Evolutionary conservation across 1,140 invertebrate genomes (phyloP).

Genomic region (Artemia franciscana): DNA sequence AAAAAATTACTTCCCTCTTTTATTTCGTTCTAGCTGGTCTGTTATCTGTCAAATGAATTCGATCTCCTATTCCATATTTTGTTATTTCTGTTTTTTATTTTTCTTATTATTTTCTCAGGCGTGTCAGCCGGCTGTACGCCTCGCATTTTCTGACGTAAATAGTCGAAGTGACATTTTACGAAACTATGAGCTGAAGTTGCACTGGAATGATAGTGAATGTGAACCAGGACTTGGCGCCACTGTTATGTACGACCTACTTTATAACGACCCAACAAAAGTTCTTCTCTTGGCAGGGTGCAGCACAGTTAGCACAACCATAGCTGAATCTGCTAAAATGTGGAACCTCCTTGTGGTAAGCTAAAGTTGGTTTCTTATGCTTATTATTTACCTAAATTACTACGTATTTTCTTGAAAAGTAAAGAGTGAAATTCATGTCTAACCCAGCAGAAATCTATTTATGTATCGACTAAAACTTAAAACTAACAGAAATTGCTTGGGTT

Average conservation of each 20-base stretch:
- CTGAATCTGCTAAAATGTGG: slow-evolving; percentile 99
- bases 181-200: slow-evolving; percentile 69
- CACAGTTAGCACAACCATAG: slow-evolving; percentile 96
- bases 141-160: slow-evolving; percentile 92
- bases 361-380: too few relatives aligned
- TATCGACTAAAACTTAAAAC: too few relatives aligned
- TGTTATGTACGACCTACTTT: slow-evolving; percentile 94
- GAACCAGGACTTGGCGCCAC: slow-evolving; percentile 89
- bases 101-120: slow-evolving; percentile 26
- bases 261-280: slow-evolving; percentile 83
- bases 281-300: slow-evolving; percentile 90
- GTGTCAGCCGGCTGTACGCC: slow-evolving; percentile 76
- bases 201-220: slow-evolving; percentile 97
- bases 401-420: too few relatives aligned
- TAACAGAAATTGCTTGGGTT: too few relatives aligned
- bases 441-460: too few relatives aligned
- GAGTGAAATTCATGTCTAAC: too few relatives aligned
- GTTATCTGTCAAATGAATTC: too few relatives aligned
- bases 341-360: slow-evolving; percentile 93
- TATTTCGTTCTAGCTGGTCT: too few relatives aligned
- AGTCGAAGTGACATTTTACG: slow-evolving; percentile 60
- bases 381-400: too few relatives aligned
- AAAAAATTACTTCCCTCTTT: too few relatives aligned
- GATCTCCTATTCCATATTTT: neutral
- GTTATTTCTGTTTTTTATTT: neutral